Evolutionary conservation across 2,888 invertebrate genomes (phyloP).

Genomic region (Catotricha subobsoleta): DNA sequence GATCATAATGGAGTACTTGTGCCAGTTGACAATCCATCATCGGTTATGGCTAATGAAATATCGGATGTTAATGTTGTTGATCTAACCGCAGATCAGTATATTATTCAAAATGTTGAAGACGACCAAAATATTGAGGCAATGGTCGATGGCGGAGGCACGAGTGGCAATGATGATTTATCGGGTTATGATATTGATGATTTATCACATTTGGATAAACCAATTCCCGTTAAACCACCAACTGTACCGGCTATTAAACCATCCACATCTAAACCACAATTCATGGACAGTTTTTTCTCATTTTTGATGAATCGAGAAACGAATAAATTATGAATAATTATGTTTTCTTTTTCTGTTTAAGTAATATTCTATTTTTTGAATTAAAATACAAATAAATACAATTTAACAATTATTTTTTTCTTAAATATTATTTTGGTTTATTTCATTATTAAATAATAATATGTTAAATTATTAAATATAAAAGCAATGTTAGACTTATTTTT

Average conservation of each 20-base stretch:
- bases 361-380: too few relatives aligned
- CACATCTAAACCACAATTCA: slow-evolving; percentile 1
- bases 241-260: background rate
- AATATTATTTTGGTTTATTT: too few relatives aligned
- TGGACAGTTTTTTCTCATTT: slow-evolving; percentile 4
- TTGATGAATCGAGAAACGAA: slow-evolving; percentile 2
- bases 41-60: background rate
- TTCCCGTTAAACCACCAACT: background rate
- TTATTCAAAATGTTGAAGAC: background rate
- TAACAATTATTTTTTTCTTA: background rate
- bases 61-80: background rate
- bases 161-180: background rate
- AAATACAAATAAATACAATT: too few relatives aligned
- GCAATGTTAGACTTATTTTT: too few relatives aligned
- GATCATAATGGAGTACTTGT: slow-evolving; percentile 1
- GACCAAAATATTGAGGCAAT: background rate
- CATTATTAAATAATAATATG: too few relatives aligned
- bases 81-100: background rate
- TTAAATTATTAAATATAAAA: too few relatives aligned
- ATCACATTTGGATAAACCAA: slow-evolving; percentile 6
- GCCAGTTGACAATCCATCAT: background rate
- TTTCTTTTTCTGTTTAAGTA: too few relatives aligned
- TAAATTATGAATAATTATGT: slow-evolving; percentile 2
- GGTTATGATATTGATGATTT: slow-evolving; percentile 5
- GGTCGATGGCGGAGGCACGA: background rate